Base-by-base conservation (phyloP, 2,113 vertebrate genomes). In the Trinectes maculatus region DNA sequence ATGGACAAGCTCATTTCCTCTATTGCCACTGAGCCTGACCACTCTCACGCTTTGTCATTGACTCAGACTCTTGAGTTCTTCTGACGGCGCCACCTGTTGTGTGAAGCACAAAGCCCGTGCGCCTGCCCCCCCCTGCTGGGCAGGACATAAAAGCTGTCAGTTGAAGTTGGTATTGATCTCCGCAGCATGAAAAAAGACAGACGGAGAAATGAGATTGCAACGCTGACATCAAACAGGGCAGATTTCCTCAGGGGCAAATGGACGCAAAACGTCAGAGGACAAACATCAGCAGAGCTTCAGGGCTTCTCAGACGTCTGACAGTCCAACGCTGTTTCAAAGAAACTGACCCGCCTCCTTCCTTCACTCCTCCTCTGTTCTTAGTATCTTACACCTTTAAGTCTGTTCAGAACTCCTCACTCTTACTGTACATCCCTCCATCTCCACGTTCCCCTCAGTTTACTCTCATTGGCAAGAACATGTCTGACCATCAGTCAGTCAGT, bases 141-240 rank as follows among this genome's bases (percentile, higher is more conserved):
- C 24, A 11, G 65, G 57, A 63, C 72, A 58, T 55, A 65, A 74
- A 26, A 37, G 57, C 60, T 19, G 70, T 65, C 61, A 46, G 72
- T 75, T 47, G 36, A 52, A 53, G 68, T 36, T 13, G 0, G 12
- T 24, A 85, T 82, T 43, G 85, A 87, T 85, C 75, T 22, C n/a
- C 76, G 36, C 80, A 74, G 79, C 19, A 1, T 59, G 62, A 28
- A 54, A 24, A 22, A 28, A 43, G 70, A 64, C 43, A 61, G 46
- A 37, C 33, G 0, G 34, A n/a, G 77, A 16, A 67, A 63, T 39
- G 44, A 37, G 56, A 71, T 26, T 1, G 1, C 58, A 25, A 1
- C 49, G 13, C 36, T 51, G 56, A 71, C 67, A n/a, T 60, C 43
- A 60, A 8, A 29, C 36, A 67, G 31, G 22, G 0, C 22, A 18